Conservation (phyloP, 2,113 vertebrate species). For the Dryoscopus gambensis region DNA sequence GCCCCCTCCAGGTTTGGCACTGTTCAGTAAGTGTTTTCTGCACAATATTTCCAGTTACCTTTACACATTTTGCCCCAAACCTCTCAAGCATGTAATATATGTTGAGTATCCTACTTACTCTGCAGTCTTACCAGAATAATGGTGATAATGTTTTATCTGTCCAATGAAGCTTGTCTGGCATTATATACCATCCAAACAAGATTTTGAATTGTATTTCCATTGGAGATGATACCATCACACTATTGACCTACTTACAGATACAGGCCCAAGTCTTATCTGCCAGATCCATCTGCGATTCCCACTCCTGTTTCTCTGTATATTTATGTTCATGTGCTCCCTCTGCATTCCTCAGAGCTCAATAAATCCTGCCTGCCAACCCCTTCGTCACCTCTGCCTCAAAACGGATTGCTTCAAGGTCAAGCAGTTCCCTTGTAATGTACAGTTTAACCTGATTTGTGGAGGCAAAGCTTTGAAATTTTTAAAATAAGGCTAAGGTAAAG, state of each 20-base stretch:
- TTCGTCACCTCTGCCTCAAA: slow-evolving; percentile 64
- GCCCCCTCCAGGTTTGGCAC: background rate
- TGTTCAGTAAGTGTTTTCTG: background rate
- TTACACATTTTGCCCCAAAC: background rate
- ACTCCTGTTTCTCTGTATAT: slow-evolving; percentile 54
- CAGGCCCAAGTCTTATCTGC: slow-evolving; percentile 40
- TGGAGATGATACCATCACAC: slow-evolving; percentile 9
- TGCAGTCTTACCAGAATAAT: slow-evolving; percentile 24
- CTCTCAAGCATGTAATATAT: background rate
- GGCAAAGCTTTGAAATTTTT: slow-evolving; percentile 66
- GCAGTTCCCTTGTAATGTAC: slow-evolving; percentile 61
- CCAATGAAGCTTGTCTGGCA: slow-evolving; percentile 15
- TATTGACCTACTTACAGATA: slow-evolving; percentile 52
- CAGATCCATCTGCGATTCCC: slow-evolving; percentile 54
- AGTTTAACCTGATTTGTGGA: slow-evolving; percentile 75
- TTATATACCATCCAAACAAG: slow-evolving; percentile 23
- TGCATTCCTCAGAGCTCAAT: slow-evolving; percentile 40
- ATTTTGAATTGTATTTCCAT: slow-evolving; percentile 26
- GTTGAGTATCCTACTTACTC: slow-evolving; percentile 17
- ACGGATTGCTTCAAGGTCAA: slow-evolving; percentile 72
- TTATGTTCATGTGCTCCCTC: slow-evolving; percentile 52
- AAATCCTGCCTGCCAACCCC: slow-evolving; percentile 63
- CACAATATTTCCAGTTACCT: slow-evolving; percentile 1
- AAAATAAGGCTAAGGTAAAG: slow-evolving; percentile 65
- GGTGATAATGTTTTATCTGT: slow-evolving; percentile 40